Evolutionary conservation across 2,113 vertebrate species (phyloP).

Genomic region (Rhabdomys dilectus): DNA sequence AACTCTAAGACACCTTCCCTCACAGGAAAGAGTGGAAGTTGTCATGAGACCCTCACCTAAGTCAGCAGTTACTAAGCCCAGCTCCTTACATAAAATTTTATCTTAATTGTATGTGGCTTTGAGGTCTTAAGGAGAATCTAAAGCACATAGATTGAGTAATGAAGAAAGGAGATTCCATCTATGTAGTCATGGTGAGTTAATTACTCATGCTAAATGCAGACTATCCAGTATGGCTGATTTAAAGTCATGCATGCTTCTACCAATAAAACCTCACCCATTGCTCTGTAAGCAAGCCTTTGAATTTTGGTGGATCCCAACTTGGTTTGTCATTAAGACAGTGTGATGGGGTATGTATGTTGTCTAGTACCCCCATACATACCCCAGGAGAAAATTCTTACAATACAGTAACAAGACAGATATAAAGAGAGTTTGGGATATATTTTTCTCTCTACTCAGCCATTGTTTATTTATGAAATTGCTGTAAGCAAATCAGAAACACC

Average conservation of each 20-base stretch:
- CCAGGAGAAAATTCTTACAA: neutral
- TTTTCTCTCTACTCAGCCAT: neutral
- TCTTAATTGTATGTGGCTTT: neutral
- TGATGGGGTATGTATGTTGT: neutral
- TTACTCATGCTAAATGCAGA: neutral
- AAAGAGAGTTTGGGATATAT: neutral
- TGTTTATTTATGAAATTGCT: neutral
- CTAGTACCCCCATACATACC: neutral
- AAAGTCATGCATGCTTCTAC: neutral
- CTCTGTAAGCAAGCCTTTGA: neutral
- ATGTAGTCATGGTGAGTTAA: neutral
- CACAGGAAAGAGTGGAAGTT: neutral
- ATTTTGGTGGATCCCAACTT: neutral
- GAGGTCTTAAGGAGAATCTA: neutral
- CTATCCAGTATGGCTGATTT: neutral
- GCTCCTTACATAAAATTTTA: neutral
- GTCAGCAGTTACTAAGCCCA: neutral
- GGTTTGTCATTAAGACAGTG: neutral
- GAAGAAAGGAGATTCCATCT: neutral
- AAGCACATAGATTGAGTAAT: neutral
- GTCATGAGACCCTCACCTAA: neutral
- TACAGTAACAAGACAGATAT: neutral
- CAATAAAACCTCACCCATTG: neutral
- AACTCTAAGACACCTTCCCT: neutral
- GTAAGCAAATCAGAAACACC: constrained; percentile 41